Conservation (phyloP, 1,140 invertebrate genomes). For the Atta cephalotes region DNA sequence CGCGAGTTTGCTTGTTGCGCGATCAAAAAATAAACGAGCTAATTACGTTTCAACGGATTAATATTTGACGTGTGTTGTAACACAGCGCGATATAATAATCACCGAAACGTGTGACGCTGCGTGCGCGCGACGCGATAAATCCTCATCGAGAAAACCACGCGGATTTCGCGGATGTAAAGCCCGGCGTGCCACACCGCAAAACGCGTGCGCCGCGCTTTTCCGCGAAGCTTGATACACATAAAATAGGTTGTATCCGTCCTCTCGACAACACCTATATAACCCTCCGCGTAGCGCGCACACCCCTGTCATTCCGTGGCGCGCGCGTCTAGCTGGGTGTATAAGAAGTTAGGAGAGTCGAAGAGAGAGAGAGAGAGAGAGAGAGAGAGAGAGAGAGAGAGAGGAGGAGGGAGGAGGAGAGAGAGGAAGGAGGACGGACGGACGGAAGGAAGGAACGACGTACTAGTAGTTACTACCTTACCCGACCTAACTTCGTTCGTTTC, state of each 20-base stretch:
- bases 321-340: slow-evolving; percentile 64
- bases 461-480: too few relatives aligned
- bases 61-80: slow-evolving; percentile 7
- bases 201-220: slow-evolving; percentile 42
- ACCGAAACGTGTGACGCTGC: slow-evolving; percentile 17
- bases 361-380: too few relatives aligned
- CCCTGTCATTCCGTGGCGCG: slow-evolving; percentile 51
- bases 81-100: slow-evolving; percentile 19
- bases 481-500: too few relatives aligned
- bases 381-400: too few relatives aligned
- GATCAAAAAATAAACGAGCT: slow-evolving; percentile 11
- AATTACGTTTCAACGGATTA: slow-evolving; percentile 26
- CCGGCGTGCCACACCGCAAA: neutral
- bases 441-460: too few relatives aligned
- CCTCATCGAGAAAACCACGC: slow-evolving; percentile 54
- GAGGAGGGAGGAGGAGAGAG: too few relatives aligned
- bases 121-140: slow-evolving; percentile 28
- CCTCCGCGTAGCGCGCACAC: slow-evolving; percentile 46
- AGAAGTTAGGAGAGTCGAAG: slow-evolving; percentile 63
- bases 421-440: too few relatives aligned
- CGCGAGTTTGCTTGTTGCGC: neutral
- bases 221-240: slow-evolving; percentile 46
- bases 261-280: slow-evolving; percentile 64
- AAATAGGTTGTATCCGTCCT: slow-evolving; percentile 63
- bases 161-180: slow-evolving; percentile 42